A percentile compares a stretch with the other conserved stretches of the same genome.
Conservation (phyloP, 2,888 invertebrate species). For the Drosophila emarginata region DNA sequence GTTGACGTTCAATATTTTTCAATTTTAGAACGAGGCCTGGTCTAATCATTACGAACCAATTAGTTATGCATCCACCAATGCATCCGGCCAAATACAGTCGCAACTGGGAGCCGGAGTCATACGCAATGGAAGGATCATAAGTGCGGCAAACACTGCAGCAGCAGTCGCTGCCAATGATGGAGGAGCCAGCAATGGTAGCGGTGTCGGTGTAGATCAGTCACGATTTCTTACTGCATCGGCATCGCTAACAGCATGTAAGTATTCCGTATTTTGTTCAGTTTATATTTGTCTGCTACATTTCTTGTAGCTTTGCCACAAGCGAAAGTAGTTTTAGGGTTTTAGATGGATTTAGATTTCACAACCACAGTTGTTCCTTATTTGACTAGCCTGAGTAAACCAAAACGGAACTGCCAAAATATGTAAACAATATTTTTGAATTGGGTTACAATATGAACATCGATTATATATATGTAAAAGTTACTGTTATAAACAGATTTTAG, state of each 20-base stretch:
- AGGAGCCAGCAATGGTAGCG: slow-evolving; percentile 9
- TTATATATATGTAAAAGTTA: no score
- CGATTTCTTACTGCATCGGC: slow-evolving; percentile 85
- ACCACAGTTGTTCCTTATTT: slow-evolving; percentile 55
- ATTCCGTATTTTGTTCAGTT: slow-evolving; percentile 3
- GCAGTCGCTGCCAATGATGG: slow-evolving; percentile 54
- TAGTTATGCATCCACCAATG: slow-evolving; percentile 73
- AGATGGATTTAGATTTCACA: slow-evolving; percentile 52
- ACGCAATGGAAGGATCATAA: slow-evolving; percentile 74
- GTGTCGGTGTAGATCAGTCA: slow-evolving; percentile 45
- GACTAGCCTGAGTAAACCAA: slow-evolving; percentile 70
- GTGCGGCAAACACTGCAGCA: slow-evolving; percentile 62
- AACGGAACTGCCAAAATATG: background rate
- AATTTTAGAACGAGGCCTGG: slow-evolving; percentile 77
- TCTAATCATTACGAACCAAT: slow-evolving; percentile 78
- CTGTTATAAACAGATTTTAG: no score
- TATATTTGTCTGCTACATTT: slow-evolving; percentile 27
- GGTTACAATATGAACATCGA: no score
- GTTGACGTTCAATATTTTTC: slow-evolving; percentile 7
- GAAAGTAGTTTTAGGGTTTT: slow-evolving; percentile 23
- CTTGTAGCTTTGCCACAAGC: slow-evolving; percentile 43
- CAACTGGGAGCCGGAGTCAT: slow-evolving; percentile 55
- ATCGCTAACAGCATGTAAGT: slow-evolving; percentile 89
- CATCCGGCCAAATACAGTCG: slow-evolving; percentile 57
- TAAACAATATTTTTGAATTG: no score